phyloP scores from a whole-genome alignment of 1,140 invertebrate species.

The Zaprionus tsacasi region DNA sequence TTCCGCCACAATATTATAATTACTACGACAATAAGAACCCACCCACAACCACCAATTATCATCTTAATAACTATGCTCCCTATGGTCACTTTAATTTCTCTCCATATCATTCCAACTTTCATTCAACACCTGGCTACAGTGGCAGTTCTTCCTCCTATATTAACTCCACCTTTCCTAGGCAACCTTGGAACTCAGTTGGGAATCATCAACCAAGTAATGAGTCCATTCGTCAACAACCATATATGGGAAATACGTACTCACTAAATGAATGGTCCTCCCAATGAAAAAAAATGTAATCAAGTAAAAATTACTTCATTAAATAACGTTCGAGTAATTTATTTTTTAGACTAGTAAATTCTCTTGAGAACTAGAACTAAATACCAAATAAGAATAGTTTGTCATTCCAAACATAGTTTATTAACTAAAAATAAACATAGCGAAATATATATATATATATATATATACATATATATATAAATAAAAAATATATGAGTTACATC shows the following conservation, averaged over 20 bases:
- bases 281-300: slow-evolving; percentile 59
- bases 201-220: slow-evolving; percentile 64
- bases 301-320: slow-evolving; percentile 24
- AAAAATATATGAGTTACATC: slow-evolving; percentile 4
- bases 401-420: slow-evolving; percentile 50
- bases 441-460: slow-evolving; percentile 17
- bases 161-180: slow-evolving; percentile 71
- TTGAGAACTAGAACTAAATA: slow-evolving; percentile 48
- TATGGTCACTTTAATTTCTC: slow-evolving; percentile 73
- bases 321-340: slow-evolving; percentile 46
- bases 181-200: slow-evolving; percentile 69
- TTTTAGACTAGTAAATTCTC: slow-evolving; percentile 50
- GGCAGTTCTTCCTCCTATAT: slow-evolving; percentile 63
- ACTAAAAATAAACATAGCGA: slow-evolving; percentile 39
- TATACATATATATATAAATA: neutral
- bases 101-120: slow-evolving; percentile 72
- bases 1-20: slow-evolving; percentile 74
- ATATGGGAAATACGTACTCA: slow-evolving; percentile 66
- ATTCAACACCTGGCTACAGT: slow-evolving; percentile 59
- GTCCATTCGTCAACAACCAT: slow-evolving; percentile 65
- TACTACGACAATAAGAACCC: slow-evolving; percentile 77
- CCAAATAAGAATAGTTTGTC: slow-evolving; percentile 49
- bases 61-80: slow-evolving; percentile 70
- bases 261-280: slow-evolving; percentile 74
- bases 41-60: slow-evolving; percentile 56